Conservation (phyloP, 2,888 invertebrate genomes). For the Spisula solida region DNA sequence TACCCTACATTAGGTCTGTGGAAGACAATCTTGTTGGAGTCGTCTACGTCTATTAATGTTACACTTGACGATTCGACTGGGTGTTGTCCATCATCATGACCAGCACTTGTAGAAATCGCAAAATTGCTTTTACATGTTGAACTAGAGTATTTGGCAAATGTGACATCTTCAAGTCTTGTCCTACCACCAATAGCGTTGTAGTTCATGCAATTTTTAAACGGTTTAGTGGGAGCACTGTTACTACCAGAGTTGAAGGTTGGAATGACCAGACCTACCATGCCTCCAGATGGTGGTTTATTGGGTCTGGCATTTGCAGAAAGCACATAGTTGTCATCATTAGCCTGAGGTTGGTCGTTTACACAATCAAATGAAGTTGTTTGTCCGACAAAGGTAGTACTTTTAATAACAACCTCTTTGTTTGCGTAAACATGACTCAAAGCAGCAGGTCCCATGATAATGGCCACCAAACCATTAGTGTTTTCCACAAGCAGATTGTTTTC, state of each 20-base stretch:
- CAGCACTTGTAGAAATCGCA: slow-evolving; percentile 74
- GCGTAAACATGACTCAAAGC: slow-evolving; percentile 70
- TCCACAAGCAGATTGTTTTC: slow-evolving; percentile 77
- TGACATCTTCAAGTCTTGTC: slow-evolving; percentile 68
- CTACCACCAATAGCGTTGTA: slow-evolving; percentile 79
- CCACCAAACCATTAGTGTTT: slow-evolving; percentile 79
- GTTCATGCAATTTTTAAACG: slow-evolving; percentile 77
- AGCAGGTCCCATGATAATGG: slow-evolving; percentile 73
- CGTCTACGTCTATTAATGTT: slow-evolving; percentile 69
- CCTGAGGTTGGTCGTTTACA: slow-evolving; percentile 64
- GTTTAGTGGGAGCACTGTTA: slow-evolving; percentile 81
- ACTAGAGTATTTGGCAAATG: slow-evolving; percentile 72
- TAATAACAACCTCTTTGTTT: slow-evolving; percentile 72
- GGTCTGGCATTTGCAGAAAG: slow-evolving; percentile 65
- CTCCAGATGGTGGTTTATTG: slow-evolving; percentile 53
- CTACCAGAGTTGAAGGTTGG: slow-evolving; percentile 74
- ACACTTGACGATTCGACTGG: slow-evolving; percentile 73
- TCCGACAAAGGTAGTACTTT: slow-evolving; percentile 80
- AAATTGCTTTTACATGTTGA: slow-evolving; percentile 50
- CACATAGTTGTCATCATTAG: slow-evolving; percentile 69
- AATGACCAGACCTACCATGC: slow-evolving; percentile 77
- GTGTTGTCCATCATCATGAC: slow-evolving; percentile 82
- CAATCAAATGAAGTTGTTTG: slow-evolving; percentile 80
- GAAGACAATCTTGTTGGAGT: slow-evolving; percentile 76
- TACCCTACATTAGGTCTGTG: slow-evolving; percentile 83